Evolutionary conservation across 2,888 invertebrate genomes (phyloP).

Genomic region (Pterostichus madidus): DNA sequence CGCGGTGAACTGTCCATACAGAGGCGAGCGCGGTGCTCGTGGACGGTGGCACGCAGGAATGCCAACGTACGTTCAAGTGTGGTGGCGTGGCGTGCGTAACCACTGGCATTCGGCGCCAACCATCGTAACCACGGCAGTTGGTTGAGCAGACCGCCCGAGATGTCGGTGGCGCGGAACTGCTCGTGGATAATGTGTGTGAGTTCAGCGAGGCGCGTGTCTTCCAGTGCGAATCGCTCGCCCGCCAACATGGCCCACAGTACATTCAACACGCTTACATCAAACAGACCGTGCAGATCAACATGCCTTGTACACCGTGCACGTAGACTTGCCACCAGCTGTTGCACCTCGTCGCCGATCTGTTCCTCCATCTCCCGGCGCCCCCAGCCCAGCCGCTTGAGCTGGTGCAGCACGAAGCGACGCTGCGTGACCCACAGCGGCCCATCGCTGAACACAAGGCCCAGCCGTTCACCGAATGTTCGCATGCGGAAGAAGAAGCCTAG

Average conservation of each 20-base stretch:
- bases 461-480: conserved; percentile 83
- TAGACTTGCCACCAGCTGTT: conserved; percentile 78
- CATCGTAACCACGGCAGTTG: conserved; percentile 84
- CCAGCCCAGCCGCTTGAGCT: conserved; percentile 82
- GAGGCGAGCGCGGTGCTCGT: conserved; percentile 78
- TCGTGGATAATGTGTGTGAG: conserved; percentile 81
- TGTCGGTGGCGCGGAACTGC: conserved; percentile 82
- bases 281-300: conserved; percentile 78
- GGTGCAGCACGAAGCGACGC: conserved; percentile 83
- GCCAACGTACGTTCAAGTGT: conserved; percentile 79
- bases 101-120: conserved; percentile 82
- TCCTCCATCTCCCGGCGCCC: conserved; percentile 82
- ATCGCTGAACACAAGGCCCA: conserved; percentile 86
- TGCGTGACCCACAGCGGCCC: conserved; percentile 84
- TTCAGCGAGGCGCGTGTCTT: conserved; percentile 79
- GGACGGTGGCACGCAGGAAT: conserved; percentile 80
- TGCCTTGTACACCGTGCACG: conserved; percentile 73
- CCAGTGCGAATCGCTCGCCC: conserved; percentile 82
- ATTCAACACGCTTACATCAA: conserved; percentile 84
- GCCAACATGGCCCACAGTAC: conserved; percentile 86
- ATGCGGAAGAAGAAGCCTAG: conserved; percentile 85
- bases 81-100: conserved; percentile 80
- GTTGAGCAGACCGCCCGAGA: conserved; percentile 85
- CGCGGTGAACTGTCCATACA: conserved; percentile 77
- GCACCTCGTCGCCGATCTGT: conserved; percentile 80